Conservation (phyloP, 2,113 vertebrate species). For the Gobius niger region DNA sequence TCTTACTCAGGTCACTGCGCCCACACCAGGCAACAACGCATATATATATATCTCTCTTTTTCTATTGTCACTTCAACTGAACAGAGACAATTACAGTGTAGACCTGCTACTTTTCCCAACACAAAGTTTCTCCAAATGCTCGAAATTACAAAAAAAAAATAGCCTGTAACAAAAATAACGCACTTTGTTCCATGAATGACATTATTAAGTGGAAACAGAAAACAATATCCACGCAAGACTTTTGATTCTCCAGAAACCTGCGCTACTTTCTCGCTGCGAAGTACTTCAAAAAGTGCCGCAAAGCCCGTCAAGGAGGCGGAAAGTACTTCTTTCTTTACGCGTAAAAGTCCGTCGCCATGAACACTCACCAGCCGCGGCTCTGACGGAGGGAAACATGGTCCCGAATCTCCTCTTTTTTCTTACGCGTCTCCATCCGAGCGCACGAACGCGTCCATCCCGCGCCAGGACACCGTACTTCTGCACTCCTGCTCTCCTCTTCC, state of each 20-base stretch:
- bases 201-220: too few relatives aligned
- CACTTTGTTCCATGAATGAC: too few relatives aligned
- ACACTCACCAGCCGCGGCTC: constrained; percentile 54
- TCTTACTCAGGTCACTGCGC: too few relatives aligned
- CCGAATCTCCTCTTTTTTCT: constrained; percentile 15
- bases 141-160: too few relatives aligned
- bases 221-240: too few relatives aligned
- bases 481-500: constrained; percentile 17
- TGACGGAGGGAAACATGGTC: constrained; percentile 26
- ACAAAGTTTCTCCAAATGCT: too few relatives aligned
- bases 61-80: too few relatives aligned
- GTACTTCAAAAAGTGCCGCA: neutral
- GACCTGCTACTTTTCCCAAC: too few relatives aligned
- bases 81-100: too few relatives aligned
- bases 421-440: constrained; percentile 17
- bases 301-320: neutral
- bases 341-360: neutral
- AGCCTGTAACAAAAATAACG: too few relatives aligned
- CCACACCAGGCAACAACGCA: too few relatives aligned
- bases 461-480: constrained; percentile 32
- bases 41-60: too few relatives aligned
- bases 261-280: neutral
- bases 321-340: neutral
- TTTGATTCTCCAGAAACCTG: neutral
- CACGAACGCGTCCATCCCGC: constrained; percentile 30